These are phyloP conservation scores for Mesopsocus fuscifrons DNA, from an alignment of 2,888 invertebrate species.

Conservation along the genomic window DNA sequence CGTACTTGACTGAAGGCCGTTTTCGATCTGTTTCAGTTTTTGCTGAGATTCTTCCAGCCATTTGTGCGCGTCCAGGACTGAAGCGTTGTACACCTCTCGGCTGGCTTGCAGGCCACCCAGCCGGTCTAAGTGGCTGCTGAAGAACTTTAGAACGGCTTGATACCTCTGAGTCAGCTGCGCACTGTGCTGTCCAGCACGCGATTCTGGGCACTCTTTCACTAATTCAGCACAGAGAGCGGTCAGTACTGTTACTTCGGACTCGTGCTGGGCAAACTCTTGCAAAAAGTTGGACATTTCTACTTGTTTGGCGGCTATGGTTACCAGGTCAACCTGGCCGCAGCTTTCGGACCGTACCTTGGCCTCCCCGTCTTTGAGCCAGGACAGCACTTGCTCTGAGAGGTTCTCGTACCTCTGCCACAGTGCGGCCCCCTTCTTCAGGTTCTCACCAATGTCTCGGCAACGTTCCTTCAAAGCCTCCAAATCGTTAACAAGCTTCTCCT, in stretches of 20 bases:
- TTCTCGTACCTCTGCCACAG: slow-evolving; percentile 68
- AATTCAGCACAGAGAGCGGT: slow-evolving; percentile 50
- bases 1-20: slow-evolving; percentile 47
- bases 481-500: slow-evolving; percentile 47
- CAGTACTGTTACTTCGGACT: slow-evolving; percentile 44
- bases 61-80: slow-evolving; percentile 46
- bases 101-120: slow-evolving; percentile 50
- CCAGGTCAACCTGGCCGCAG: slow-evolving; percentile 45
- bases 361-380: slow-evolving; percentile 65
- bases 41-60: slow-evolving; percentile 63
- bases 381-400: slow-evolving; percentile 49
- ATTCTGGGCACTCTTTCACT: slow-evolving; percentile 59
- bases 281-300: slow-evolving; percentile 41
- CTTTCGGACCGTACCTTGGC: slow-evolving; percentile 53
- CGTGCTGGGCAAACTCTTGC: slow-evolving; percentile 41
- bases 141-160: slow-evolving; percentile 50
- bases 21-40: slow-evolving; percentile 51
- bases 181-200: slow-evolving; percentile 61
- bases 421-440: slow-evolving; percentile 48
- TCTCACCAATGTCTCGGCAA: slow-evolving; percentile 36
- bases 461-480: slow-evolving; percentile 48
- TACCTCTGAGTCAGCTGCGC: slow-evolving; percentile 58
- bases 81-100: slow-evolving; percentile 44
- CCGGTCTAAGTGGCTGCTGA: slow-evolving; percentile 48
- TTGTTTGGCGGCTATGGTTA: slow-evolving; percentile 48